phyloP scores from a whole-genome alignment of 2,797 vertebrate genomes.

The Neomorphus geoffroyi region DNA sequence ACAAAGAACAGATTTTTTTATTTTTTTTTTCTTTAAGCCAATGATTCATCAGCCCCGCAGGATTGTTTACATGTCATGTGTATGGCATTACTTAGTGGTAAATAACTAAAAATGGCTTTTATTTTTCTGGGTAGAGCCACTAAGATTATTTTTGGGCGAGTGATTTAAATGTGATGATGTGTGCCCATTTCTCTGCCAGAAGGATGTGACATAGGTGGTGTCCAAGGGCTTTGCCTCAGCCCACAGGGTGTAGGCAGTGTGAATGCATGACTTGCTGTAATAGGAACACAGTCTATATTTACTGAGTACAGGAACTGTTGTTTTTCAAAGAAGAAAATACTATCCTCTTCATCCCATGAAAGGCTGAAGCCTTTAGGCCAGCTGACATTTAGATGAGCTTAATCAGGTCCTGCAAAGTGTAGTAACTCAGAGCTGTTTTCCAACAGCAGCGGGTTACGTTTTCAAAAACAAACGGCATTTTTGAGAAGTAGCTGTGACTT shows the following conservation, averaged over 20 bases:
- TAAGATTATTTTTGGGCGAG: constrained; percentile 10
- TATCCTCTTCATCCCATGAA: background rate
- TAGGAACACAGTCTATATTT: background rate
- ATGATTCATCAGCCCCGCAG: background rate
- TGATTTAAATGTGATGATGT: constrained; percentile 30
- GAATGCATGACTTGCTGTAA: constrained; percentile 14
- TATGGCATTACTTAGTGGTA: background rate
- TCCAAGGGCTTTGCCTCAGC: constrained; percentile 39
- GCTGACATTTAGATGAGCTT: background rate
- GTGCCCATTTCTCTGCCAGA: background rate
- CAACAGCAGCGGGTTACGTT: background rate
- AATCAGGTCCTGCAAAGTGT: background rate
- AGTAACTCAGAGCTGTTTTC: background rate
- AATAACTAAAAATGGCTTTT: constrained; percentile 40
- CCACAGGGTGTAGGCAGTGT: constrained; percentile 28
- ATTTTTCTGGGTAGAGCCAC: background rate
- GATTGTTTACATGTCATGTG: background rate
- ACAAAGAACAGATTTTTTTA: background rate
- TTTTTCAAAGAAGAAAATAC: background rate
- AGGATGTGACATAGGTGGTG: constrained; percentile 34
- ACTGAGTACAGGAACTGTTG: background rate
- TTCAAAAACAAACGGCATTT: background rate
- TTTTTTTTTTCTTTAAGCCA: background rate
- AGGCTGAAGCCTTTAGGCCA: background rate
- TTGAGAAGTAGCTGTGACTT: background rate